Conservation (phyloP, 1,140 invertebrate species). For the Cydia fagiglandana region DNA sequence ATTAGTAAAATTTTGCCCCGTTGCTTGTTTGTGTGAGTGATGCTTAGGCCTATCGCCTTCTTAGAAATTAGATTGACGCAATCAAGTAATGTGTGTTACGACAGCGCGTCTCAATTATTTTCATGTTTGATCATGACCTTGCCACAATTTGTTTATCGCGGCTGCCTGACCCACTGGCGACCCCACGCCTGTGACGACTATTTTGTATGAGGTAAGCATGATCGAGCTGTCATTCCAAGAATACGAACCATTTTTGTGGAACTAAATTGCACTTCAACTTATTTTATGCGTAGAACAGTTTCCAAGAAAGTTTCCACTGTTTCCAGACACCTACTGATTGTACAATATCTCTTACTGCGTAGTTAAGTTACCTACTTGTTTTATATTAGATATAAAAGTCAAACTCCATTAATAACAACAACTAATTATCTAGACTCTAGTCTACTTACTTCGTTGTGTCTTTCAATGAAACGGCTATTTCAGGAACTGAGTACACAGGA, state of each 20-base stretch:
- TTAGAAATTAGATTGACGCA: conserved; percentile 27
- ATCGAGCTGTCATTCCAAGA: conserved; percentile 1
- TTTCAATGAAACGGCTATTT: no score
- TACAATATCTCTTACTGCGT: no score
- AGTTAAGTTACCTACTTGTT: no score
- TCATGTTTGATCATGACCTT: conserved; percentile 50
- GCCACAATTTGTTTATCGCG: conserved; percentile 47
- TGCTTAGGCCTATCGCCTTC: not conserved
- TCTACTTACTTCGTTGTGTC: no score
- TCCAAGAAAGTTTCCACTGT: not conserved
- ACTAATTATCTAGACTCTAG: no score
- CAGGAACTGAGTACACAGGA: no score
- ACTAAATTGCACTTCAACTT: not conserved
- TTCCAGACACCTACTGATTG: no score
- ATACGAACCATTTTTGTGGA: not conserved
- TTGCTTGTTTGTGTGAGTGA: no score
- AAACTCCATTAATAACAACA: no score
- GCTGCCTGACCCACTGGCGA: conserved; percentile 42
- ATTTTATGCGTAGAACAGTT: not conserved
- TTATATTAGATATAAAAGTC: no score
- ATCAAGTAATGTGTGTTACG: not conserved
- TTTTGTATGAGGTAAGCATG: conserved; percentile 23
- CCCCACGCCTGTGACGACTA: conserved; percentile 40
- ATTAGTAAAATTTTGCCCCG: no score
- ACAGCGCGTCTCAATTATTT: conserved; percentile 33